These are phyloP conservation scores for Glossosoma conforme DNA, from an alignment of 1,140 invertebrate genomes.

Conservation along the genomic window DNA sequence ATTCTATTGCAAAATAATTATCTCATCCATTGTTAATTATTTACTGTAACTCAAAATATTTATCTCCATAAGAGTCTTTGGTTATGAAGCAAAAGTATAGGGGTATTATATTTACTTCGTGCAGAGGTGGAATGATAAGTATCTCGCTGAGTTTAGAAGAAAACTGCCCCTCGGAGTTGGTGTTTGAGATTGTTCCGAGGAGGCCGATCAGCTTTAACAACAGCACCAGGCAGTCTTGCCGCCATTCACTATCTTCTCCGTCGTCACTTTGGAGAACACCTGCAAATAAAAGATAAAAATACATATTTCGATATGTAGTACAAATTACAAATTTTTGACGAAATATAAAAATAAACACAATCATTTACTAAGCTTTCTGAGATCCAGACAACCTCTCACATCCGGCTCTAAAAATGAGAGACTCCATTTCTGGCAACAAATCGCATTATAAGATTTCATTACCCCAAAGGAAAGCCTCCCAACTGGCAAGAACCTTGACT, in stretches of 20 bases:
- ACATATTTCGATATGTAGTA: background rate
- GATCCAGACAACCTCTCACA: no score
- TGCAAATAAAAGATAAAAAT: conserved; percentile 31
- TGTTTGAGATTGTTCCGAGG: conserved; percentile 64
- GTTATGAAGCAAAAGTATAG: no score
- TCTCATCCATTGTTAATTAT: no score
- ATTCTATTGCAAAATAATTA: no score
- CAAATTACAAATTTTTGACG: background rate
- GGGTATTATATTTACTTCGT: conserved; percentile 24
- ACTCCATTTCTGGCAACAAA: no score
- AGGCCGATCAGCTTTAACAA: conserved; percentile 79
- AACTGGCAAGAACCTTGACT: no score
- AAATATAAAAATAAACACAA: background rate
- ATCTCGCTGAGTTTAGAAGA: conserved; percentile 19
- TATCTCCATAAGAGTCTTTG: no score
- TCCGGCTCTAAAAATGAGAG: no score
- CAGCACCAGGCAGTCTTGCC: conserved; percentile 87
- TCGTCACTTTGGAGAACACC: conserved; percentile 62
- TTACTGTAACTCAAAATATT: no score
- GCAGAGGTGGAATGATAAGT: conserved; percentile 21
- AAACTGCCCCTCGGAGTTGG: conserved; percentile 21
- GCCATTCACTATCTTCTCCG: conserved; percentile 80
- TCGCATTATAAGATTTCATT: no score
- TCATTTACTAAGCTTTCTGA: background rate
- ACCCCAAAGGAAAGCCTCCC: no score